These are phyloP conservation scores for Agapornis canus DNA, from an alignment of 2,797 vertebrate species.

Conservation along the genomic window DNA sequence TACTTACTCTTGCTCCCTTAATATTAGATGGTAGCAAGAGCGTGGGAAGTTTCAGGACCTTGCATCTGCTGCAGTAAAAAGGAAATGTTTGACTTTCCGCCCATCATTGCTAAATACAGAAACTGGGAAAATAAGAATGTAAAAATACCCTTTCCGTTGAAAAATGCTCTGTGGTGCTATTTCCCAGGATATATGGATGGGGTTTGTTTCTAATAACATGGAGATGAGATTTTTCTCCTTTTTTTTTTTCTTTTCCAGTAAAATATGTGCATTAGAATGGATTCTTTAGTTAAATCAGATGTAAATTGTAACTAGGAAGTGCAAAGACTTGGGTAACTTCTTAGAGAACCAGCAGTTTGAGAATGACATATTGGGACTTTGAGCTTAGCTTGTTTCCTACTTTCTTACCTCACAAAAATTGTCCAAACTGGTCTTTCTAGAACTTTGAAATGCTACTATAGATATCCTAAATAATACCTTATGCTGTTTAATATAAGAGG, in stretches of 20 bases:
- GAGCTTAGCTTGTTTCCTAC: neutral
- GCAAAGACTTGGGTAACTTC: neutral
- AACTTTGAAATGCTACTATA: neutral
- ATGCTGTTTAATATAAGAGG: neutral
- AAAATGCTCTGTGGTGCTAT: conserved; percentile 1
- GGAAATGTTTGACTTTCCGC: conserved; percentile 67
- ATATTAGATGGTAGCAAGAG: conserved; percentile 23
- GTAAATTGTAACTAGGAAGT: neutral
- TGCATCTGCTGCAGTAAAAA: conserved; percentile 13
- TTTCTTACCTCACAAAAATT: neutral
- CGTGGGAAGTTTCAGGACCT: conserved; percentile 62
- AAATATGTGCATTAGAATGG: neutral
- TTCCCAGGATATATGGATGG: conserved; percentile 26
- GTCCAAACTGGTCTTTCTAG: neutral
- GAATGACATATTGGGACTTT: neutral
- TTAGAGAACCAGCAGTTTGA: neutral
- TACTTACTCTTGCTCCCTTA: neutral
- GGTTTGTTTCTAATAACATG: neutral
- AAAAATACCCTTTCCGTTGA: conserved; percentile 59
- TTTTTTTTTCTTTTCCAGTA: neutral
- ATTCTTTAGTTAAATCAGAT: neutral
- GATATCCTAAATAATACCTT: neutral
- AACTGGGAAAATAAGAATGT: neutral
- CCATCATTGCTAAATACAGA: conserved; percentile 58
- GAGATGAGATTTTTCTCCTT: neutral